These are phyloP conservation scores for Leptonema lineaticorne DNA, from an alignment of 1,140 invertebrate genomes.

Conservation along the genomic window DNA sequence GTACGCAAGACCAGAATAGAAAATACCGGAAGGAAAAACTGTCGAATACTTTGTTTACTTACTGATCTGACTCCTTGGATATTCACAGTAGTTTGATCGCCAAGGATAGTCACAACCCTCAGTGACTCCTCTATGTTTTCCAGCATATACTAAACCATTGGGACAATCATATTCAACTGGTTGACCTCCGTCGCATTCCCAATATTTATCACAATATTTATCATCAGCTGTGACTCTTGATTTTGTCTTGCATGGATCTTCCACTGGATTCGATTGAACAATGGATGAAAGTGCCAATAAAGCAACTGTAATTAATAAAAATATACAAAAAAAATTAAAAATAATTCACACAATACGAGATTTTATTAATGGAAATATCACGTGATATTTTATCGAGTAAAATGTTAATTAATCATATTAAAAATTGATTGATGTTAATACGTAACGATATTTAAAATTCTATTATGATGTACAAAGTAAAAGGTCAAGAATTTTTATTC, in stretches of 20 bases:
- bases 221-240: conserved; percentile 71
- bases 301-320: conserved; percentile 16
- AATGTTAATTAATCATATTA: too few relatives aligned
- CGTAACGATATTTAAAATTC: too few relatives aligned
- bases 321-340: too few relatives aligned
- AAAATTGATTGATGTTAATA: too few relatives aligned
- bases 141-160: conserved; percentile 86
- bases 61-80: conserved; percentile 56
- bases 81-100: conserved; percentile 83
- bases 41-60: too few relatives aligned
- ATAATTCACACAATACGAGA: too few relatives aligned
- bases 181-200: conserved; percentile 77
- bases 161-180: conserved; percentile 85
- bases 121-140: conserved; percentile 80
- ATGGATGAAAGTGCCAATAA: background rate
- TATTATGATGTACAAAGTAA: too few relatives aligned
- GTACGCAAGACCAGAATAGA: background rate
- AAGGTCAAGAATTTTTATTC: too few relatives aligned
- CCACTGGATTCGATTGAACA: conserved; percentile 43
- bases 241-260: conserved; percentile 78
- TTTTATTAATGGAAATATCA: too few relatives aligned
- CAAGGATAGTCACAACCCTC: conserved; percentile 88
- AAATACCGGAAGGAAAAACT: too few relatives aligned
- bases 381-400: too few relatives aligned
- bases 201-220: conserved; percentile 84